A percentile compares a stretch with the other conserved stretches of the same genome.
phyloP scores from a whole-genome alignment of 2,113 vertebrate genomes.

The Entosphenus tridentatus region DNA sequence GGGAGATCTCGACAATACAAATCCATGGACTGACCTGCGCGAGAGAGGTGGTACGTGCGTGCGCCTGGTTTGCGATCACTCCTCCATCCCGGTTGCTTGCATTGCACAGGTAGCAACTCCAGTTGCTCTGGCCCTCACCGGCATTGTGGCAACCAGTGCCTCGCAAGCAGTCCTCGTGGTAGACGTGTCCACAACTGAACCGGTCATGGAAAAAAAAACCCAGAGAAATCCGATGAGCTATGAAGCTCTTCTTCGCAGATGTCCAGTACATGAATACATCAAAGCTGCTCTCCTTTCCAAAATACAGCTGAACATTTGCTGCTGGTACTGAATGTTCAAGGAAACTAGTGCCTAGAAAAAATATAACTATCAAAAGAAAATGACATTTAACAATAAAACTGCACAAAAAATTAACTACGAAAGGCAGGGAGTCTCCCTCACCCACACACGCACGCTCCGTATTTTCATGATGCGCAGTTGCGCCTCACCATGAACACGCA shows the following conservation, averaged over 20 bases:
- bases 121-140: conserved; percentile 28
- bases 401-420: not conserved
- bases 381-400: not conserved
- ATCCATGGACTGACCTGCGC: conserved; percentile 35
- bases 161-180: conserved; percentile 69
- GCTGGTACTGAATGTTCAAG: not conserved
- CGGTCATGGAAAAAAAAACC: conserved; percentile 9
- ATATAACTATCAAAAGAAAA: not conserved
- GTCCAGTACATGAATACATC: not conserved
- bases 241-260: not conserved
- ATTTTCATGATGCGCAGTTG: too few species aligned
- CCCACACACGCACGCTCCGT: too few species aligned
- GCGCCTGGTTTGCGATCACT: conserved; percentile 19
- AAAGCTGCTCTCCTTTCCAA: not conserved
- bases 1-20: too few species aligned
- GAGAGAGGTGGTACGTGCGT: conserved; percentile 24
- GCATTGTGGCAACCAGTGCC: conserved; percentile 36
- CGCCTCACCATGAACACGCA: not conserved
- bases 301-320: not conserved
- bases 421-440: too few species aligned
- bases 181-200: conserved; percentile 77
- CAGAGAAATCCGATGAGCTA: not conserved
- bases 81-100: conserved; percentile 40
- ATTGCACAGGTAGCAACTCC: conserved; percentile 78
- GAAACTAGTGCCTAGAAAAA: not conserved